phyloP scores from a whole-genome alignment of 2,113 vertebrate genomes.

The Platichthys flesus region DNA sequence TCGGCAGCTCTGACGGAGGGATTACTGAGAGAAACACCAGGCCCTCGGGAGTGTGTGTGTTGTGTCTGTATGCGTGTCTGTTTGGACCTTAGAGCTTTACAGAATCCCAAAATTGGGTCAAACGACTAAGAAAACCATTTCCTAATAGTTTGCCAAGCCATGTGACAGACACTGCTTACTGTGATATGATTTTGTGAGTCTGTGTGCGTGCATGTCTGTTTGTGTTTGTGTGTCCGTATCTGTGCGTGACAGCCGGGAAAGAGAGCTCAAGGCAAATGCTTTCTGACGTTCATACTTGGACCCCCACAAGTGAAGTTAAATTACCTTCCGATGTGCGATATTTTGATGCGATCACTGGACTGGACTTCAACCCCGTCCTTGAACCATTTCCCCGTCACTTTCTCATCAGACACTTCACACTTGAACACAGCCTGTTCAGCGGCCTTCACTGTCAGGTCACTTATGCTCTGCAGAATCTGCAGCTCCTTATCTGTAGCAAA shows the following conservation, averaged over 20 bases:
- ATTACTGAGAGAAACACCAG: conserved; percentile 56
- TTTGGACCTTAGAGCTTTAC: conserved; percentile 39
- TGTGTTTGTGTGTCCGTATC: conserved; percentile 5
- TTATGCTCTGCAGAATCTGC: conserved; percentile 88
- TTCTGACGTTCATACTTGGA: not conserved
- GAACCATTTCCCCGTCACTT: conserved; percentile 93
- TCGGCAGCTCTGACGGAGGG: conserved; percentile 48
- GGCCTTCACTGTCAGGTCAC: conserved; percentile 89
- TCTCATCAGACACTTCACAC: conserved; percentile 93
- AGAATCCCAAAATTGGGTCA: conserved; percentile 66
- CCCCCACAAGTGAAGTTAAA: not conserved
- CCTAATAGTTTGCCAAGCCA: conserved; percentile 43
- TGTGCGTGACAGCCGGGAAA: not conserved
- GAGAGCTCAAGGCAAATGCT: not conserved
- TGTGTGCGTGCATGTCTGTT: not conserved
- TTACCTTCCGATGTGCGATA: conserved; percentile 88
- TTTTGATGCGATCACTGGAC: conserved; percentile 86
- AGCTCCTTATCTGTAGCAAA: conserved; percentile 87
- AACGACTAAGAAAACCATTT: conserved; percentile 39
- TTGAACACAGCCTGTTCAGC: conserved; percentile 90
- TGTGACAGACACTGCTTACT: conserved; percentile 33
- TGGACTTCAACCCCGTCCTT: conserved; percentile 89
- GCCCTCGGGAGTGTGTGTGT: conserved; percentile 25
- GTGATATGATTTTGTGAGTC: not conserved
- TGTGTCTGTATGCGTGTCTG: conserved; percentile 8